phyloP scores from a whole-genome alignment of 2,888 invertebrate genomes.

The Galeopsomyia nigrocyanea region DNA sequence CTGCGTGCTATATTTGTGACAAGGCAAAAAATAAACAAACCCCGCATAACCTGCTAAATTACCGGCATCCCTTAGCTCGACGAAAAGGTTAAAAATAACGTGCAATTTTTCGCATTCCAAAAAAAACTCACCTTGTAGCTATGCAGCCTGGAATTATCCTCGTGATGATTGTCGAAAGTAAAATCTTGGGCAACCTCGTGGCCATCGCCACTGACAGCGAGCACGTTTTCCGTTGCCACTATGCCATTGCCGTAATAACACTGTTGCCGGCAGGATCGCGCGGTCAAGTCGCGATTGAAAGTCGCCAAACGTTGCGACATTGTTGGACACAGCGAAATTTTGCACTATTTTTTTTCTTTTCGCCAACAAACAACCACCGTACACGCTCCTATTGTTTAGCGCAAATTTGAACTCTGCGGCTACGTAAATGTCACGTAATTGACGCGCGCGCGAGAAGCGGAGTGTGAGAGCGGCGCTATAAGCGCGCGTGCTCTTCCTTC shows the following conservation, averaged over 20 bases:
- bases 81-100: no score
- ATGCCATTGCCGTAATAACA: conserved; percentile 6
- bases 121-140: conserved; percentile 21
- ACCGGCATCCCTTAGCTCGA: no score
- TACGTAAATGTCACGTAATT: conserved; percentile 24
- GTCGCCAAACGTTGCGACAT: conserved; percentile 22
- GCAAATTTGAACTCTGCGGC: not conserved
- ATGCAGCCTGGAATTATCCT: not conserved
- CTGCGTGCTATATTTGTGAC: conserved; percentile 29
- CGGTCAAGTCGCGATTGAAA: not conserved
- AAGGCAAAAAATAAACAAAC: conserved; percentile 32
- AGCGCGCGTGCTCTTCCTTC: conserved; percentile 13
- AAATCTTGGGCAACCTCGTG: conserved; percentile 7
- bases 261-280: conserved; percentile 1
- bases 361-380: not conserved
- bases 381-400: not conserved
- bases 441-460: conserved; percentile 5
- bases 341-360: not conserved
- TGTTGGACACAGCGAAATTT: conserved; percentile 20
- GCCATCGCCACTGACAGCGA: conserved; percentile 27
- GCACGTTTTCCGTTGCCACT: conserved; percentile 32
- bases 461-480: not conserved
- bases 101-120: not conserved
- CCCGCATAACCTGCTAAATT: no score
- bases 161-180: not conserved